Percentiles rank a stretch among this genome's conserved stretches.
phyloP scores from a whole-genome alignment of 2,797 vertebrate genomes.

The Smutsia gigantea region DNA sequence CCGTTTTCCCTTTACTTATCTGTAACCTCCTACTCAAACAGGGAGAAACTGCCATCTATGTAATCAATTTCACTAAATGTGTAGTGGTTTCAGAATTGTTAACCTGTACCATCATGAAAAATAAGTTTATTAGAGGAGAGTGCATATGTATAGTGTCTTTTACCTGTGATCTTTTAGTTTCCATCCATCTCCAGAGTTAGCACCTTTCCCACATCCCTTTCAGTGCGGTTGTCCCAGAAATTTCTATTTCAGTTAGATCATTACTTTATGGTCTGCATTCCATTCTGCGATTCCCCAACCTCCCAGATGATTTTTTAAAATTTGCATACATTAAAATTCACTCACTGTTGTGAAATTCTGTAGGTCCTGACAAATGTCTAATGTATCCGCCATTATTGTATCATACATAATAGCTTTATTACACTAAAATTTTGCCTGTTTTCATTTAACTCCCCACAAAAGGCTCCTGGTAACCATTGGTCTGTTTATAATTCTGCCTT shows the following conservation, averaged over 20 bases:
- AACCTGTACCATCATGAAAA: not conserved
- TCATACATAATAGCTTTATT: not conserved
- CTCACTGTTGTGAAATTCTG: not conserved
- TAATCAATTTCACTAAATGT: not conserved
- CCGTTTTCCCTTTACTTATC: not conserved
- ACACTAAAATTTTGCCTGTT: not conserved
- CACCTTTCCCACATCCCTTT: not conserved
- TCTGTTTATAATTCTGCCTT: not conserved
- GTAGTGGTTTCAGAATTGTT: not conserved
- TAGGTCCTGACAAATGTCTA: not conserved
- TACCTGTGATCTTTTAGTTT: not conserved
- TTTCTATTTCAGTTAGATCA: slow-evolving; percentile 7
- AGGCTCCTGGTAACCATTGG: not conserved
- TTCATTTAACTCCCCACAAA: not conserved
- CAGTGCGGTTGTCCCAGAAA: not conserved
- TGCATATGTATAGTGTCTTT: not conserved
- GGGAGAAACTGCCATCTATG: not conserved
- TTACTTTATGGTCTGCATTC: not conserved
- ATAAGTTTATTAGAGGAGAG: not conserved
- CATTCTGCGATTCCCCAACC: not conserved
- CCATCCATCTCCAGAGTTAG: not conserved
- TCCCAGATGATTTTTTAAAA: not conserved
- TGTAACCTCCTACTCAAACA: not conserved
- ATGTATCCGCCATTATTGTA: not conserved
- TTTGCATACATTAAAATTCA: not conserved